phyloP scores from a whole-genome alignment of 2,888 invertebrate genomes.

The Tiliacea citrago region DNA sequence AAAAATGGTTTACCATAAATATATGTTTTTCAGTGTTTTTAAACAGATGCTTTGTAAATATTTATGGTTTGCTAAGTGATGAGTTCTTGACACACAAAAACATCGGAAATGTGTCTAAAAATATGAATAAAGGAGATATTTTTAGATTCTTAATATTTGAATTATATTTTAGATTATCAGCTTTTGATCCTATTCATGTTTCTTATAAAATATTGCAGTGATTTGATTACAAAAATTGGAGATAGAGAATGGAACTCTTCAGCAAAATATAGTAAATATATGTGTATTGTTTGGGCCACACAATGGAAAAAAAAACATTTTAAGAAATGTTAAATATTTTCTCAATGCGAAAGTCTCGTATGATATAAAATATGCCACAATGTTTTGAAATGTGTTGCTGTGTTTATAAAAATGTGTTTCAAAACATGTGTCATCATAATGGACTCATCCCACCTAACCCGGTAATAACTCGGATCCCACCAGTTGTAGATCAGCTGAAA shows the following conservation, averaged over 20 bases:
- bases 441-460: too few species aligned
- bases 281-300: background rate
- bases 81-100: background rate
- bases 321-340: background rate
- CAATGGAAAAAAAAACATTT: background rate
- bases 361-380: background rate
- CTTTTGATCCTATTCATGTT: background rate
- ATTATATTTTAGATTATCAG: background rate
- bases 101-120: background rate
- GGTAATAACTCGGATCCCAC: background rate
- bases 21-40: background rate
- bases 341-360: background rate
- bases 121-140: background rate
- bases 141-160: background rate
- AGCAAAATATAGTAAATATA: background rate
- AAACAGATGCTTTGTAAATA: constrained; percentile 12
- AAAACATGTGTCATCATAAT: constrained; percentile 1
- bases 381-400: constrained; percentile 8
- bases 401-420: constrained; percentile 1
- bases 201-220: background rate
- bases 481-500: constrained; percentile 8
- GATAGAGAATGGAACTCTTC: background rate
- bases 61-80: constrained; percentile 21
- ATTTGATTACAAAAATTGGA: background rate
- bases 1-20: background rate